phyloP scores from a whole-genome alignment of 2,888 invertebrate species.

The Ectemnius cavifrons region DNA sequence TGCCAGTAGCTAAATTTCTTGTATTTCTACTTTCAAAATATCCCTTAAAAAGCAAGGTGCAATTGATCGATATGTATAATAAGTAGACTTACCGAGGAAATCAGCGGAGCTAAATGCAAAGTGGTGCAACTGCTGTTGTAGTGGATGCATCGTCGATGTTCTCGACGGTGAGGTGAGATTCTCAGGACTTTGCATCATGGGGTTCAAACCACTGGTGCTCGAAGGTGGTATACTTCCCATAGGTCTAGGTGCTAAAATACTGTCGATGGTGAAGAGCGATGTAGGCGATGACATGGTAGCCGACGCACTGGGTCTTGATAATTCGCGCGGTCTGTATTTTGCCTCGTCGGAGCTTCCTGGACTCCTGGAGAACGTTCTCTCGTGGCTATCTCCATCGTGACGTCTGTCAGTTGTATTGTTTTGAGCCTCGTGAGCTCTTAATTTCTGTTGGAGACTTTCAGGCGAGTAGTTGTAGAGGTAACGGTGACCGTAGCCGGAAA shows the following conservation, averaged over 20 bases:
- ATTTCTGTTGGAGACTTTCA: slow-evolving; percentile 63
- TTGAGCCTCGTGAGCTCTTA: slow-evolving; percentile 51
- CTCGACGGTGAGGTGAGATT: slow-evolving; percentile 67
- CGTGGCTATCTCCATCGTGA: slow-evolving; percentile 56
- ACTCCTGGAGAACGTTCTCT: slow-evolving; percentile 61
- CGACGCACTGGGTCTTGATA: slow-evolving; percentile 73
- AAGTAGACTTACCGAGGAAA: slow-evolving; percentile 85
- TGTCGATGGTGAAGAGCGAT: slow-evolving; percentile 91
- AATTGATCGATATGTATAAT: too few species aligned
- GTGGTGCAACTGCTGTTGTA: slow-evolving; percentile 76
- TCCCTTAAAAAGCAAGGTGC: too few species aligned
- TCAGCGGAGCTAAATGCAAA: slow-evolving; percentile 82
- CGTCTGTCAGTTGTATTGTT: slow-evolving; percentile 46
- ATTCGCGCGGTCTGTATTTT: slow-evolving; percentile 59
- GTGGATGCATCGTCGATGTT: slow-evolving; percentile 68
- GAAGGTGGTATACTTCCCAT: slow-evolving; percentile 75
- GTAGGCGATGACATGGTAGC: slow-evolving; percentile 80
- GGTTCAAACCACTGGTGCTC: slow-evolving; percentile 61
- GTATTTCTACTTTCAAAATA: too few species aligned
- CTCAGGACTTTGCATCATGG: slow-evolving; percentile 56
- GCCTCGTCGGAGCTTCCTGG: slow-evolving; percentile 60
- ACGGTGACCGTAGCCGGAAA: slow-evolving; percentile 65
- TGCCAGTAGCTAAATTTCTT: too few species aligned
- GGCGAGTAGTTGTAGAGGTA: slow-evolving; percentile 70
- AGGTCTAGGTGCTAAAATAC: slow-evolving; percentile 88